A percentile compares a stretch with the other conserved stretches of the same genome.
Conservation (phyloP, 2,888 invertebrate genomes). For the Dicycla oo region DNA sequence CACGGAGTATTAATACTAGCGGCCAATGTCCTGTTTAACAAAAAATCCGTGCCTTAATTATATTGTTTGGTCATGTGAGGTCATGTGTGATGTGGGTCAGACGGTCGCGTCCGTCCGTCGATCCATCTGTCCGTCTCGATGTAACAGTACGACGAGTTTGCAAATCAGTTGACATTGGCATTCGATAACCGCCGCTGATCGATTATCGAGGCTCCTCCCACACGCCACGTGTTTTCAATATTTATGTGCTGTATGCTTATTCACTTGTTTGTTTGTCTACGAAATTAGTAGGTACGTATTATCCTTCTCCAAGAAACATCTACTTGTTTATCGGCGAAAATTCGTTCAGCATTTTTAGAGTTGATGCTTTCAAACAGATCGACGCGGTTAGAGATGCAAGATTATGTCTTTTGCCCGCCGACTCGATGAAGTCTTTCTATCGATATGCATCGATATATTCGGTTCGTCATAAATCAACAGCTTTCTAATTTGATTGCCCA, state of each 20-base stretch:
- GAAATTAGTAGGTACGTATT: constrained; percentile 1
- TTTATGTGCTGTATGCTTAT: constrained; percentile 35
- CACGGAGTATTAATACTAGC: constrained; percentile 41
- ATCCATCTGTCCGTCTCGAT: constrained; percentile 44
- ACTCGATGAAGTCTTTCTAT: constrained; percentile 23
- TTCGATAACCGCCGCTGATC: constrained; percentile 73
- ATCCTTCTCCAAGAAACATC: background rate
- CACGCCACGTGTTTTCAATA: constrained; percentile 57
- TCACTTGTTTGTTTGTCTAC: constrained; percentile 24
- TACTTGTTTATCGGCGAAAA: constrained; percentile 4
- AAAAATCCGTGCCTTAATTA: constrained; percentile 69
- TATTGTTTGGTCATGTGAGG: constrained; percentile 63
- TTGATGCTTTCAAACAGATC: background rate
- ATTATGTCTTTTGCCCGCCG: constrained; percentile 10
- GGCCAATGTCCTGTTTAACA: constrained; percentile 52
- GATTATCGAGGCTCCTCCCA: constrained; percentile 61
- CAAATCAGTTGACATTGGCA: constrained; percentile 87
- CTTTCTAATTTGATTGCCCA: constrained; percentile 57
- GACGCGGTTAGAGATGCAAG: constrained; percentile 10
- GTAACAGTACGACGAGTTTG: constrained; percentile 85
- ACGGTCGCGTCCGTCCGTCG: constrained; percentile 63
- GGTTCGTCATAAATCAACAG: constrained; percentile 35
- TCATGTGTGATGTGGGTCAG: constrained; percentile 79
- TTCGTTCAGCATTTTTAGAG: constrained; percentile 13
- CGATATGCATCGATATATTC: constrained; percentile 34